Evolutionary conservation across 2,113 vertebrate genomes (phyloP).

Genomic region (Cricetomys ansorgei): DNA sequence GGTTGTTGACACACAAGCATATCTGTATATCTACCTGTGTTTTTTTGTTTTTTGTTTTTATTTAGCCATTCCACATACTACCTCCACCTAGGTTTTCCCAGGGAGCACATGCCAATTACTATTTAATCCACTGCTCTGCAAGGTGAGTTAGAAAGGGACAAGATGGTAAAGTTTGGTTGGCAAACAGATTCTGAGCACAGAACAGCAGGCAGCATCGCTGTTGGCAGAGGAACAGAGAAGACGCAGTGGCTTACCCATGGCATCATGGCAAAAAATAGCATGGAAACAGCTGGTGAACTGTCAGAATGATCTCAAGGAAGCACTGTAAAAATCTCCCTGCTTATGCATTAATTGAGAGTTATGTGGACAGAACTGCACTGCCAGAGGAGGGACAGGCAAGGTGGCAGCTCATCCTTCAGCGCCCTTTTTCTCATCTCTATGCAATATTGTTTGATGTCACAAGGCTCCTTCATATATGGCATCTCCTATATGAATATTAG

Average conservation of each 20-base stretch:
- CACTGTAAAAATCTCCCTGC: constrained; percentile 84
- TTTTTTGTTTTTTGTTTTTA: not conserved
- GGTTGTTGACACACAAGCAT: not conserved
- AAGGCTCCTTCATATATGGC: not conserved
- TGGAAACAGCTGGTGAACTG: constrained; percentile 87
- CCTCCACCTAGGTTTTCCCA: not conserved
- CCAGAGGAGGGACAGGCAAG: constrained; percentile 50
- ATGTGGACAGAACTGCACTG: constrained; percentile 73
- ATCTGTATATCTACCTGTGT: not conserved
- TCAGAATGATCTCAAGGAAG: constrained; percentile 84
- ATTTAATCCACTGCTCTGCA: constrained; percentile 58
- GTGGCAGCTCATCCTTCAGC: constrained; percentile 48
- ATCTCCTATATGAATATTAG: not conserved
- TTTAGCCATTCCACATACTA: not conserved
- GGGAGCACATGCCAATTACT: not conserved
- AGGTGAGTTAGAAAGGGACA: constrained; percentile 69
- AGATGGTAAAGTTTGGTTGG: constrained; percentile 1
- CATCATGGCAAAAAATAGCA: constrained; percentile 85
- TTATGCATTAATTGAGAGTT: constrained; percentile 74
- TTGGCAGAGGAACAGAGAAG: constrained; percentile 82
- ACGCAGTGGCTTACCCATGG: constrained; percentile 76
- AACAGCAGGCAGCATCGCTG: constrained; percentile 82
- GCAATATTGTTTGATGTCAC: not conserved
- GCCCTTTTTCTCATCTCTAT: constrained; percentile 43
- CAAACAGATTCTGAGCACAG: constrained; percentile 69